These are phyloP conservation scores for Cryptocheilus praepositus DNA, from an alignment of 2,888 invertebrate genomes.

Conservation along the genomic window DNA sequence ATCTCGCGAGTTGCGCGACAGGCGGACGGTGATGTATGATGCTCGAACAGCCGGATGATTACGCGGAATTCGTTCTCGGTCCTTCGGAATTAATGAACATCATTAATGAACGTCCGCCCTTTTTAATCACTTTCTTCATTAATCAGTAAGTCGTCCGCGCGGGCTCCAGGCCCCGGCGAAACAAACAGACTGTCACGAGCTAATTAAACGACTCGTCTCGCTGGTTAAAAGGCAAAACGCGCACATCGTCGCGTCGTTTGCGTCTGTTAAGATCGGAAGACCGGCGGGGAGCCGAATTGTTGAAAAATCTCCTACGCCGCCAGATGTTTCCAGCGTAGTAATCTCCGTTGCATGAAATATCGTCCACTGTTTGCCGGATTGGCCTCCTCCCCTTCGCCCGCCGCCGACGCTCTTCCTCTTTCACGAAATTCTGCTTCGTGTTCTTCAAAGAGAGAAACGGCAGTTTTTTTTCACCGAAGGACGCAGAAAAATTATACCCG, in stretches of 20 bases:
- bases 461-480: too few relatives aligned
- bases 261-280: neutral
- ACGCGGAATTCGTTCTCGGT: constrained; percentile 42
- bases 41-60: constrained; percentile 40
- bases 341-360: constrained; percentile 44
- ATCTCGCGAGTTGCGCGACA: constrained; percentile 20
- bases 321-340: constrained; percentile 37
- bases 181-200: constrained; percentile 36
- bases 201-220: constrained; percentile 35
- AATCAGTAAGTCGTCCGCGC: constrained; percentile 38
- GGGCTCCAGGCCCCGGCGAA: constrained; percentile 20
- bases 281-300: neutral
- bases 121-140: constrained; percentile 46
- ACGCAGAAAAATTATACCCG: too few relatives aligned
- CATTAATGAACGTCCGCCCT: constrained; percentile 48
- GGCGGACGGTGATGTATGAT: constrained; percentile 52
- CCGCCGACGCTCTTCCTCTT: neutral
- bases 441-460: too few relatives aligned
- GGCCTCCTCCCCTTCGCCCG: neutral
- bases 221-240: constrained; percentile 18
- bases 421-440: too few relatives aligned
- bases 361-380: constrained; percentile 17
- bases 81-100: constrained; percentile 22
- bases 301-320: neutral
- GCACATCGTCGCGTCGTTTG: neutral